These are phyloP conservation scores for Drosophila subpulchrella DNA, from an alignment of 1,140 invertebrate genomes.

Conservation along the genomic window DNA sequence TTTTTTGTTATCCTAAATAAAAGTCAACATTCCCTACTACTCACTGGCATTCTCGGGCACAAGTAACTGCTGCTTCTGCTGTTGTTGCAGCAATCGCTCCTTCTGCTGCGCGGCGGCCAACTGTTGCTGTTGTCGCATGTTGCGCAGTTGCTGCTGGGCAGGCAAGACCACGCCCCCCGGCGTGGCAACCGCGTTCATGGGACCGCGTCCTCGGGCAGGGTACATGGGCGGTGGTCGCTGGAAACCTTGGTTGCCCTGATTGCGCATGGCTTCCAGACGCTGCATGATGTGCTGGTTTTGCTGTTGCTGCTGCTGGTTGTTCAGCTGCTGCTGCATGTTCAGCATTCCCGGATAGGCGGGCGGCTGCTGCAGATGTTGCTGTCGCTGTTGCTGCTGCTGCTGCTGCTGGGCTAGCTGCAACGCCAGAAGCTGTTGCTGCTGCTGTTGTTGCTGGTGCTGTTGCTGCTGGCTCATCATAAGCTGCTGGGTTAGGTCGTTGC, in stretches of 20 bases:
- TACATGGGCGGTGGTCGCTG: constrained; percentile 83
- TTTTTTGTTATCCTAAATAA: not conserved
- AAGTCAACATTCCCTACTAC: constrained; percentile 29
- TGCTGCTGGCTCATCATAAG: constrained; percentile 80
- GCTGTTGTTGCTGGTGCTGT: constrained; percentile 81
- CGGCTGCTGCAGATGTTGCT: constrained; percentile 86
- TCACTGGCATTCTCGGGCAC: constrained; percentile 87
- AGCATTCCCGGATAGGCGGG: constrained; percentile 76
- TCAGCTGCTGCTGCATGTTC: constrained; percentile 41
- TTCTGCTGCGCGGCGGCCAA: constrained; percentile 85
- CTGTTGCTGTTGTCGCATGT: constrained; percentile 70
- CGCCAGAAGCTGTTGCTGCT: constrained; percentile 84
- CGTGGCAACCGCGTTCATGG: constrained; percentile 79
- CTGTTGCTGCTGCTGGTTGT: constrained; percentile 40
- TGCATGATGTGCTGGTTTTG: constrained; percentile 58
- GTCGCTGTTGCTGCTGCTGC: constrained; percentile 86
- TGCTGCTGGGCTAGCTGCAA: constrained; percentile 84
- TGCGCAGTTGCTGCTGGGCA: constrained; percentile 79
- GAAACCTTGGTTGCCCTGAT: constrained; percentile 69
- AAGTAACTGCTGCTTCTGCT: constrained; percentile 89
- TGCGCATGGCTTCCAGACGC: constrained; percentile 60
- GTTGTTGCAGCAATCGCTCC: constrained; percentile 88
- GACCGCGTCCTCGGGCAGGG: constrained; percentile 56
- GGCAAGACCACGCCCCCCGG: constrained; percentile 68
- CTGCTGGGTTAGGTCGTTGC: constrained; percentile 86